Base-by-base conservation (phyloP, 2,113 vertebrate species). In the Narcine bancroftii region DNA sequence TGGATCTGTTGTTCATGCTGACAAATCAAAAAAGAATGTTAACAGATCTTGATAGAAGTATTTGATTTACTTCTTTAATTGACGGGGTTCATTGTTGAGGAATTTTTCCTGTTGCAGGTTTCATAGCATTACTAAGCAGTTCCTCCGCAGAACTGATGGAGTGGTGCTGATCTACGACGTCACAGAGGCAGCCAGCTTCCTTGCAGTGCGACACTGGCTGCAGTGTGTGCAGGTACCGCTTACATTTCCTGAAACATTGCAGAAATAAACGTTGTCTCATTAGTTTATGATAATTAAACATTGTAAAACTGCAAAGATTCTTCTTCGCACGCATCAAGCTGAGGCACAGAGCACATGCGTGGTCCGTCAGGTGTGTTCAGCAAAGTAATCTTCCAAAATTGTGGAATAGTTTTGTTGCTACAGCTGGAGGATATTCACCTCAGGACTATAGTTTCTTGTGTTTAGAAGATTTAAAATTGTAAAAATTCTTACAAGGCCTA, bases 61-160 rank as follows among this genome's bases (percentile, higher is more conserved):
- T 5, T 53, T 39, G 50, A 11, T 53, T 21, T 1, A 87, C 0
- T 63, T 6, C 36, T 39, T 91, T 7, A 69, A 7, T 91, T 69
- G 10, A 17, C 33, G 0, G 5, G 17, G 1, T 65, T 29, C 29
- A 29, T 69, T 69, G 2, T 47, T 91, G 42, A 69, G 69, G 89
- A 33, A 11, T 91, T 63, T 50, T 10, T 85, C 1, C n/a, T 19
- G 87, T 21, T 93, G 15, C 94, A 99, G 98, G 95, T 99, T 97
- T 92, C 95, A 95, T 92, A 98, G 98, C 93, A 97, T 99, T 93
- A 97, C 98, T 85, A 98, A 98, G 94, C 98, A 99, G 95, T 99
- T 99, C 95, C 99, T 99, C 93, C 95, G 98, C 69, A 99, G 98
- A 95, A 98, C 97, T 0, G 98, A 99, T 19, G 98, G 97, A 0